Percentiles rank a stretch among this genome's conserved stretches.
Evolutionary conservation across 2,113 vertebrate genomes (phyloP).

Genomic region (Aviceda subcristata): DNA sequence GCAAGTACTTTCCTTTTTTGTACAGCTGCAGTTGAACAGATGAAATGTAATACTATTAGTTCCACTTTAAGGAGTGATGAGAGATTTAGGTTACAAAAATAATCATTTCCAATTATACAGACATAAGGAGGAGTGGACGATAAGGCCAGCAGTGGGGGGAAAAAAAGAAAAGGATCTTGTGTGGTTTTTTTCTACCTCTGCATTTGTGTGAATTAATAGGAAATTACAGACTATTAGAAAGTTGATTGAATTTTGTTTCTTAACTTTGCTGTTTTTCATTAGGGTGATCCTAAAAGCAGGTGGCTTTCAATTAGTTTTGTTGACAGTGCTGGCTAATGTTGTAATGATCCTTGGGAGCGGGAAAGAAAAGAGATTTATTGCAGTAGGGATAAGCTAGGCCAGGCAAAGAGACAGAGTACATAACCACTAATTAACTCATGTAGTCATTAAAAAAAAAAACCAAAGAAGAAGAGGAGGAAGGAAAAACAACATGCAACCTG

Average conservation of each 20-base stretch:
- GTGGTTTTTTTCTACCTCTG: neutral
- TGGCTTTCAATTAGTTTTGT: constrained; percentile 60
- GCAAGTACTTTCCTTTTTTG: neutral
- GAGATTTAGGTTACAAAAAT: constrained; percentile 3
- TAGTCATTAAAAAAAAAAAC: neutral
- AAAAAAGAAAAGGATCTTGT: neutral
- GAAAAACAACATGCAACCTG: constrained; percentile 42
- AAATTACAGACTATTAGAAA: constrained; percentile 47
- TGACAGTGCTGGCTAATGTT: constrained; percentile 51
- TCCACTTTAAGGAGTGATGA: neutral
- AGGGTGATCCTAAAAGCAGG: constrained; percentile 41
- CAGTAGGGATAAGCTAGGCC: constrained; percentile 17
- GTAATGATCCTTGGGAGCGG: constrained; percentile 49
- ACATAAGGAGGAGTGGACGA: neutral
- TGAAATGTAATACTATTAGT: neutral
- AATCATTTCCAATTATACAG: constrained; percentile 25
- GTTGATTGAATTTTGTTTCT: constrained; percentile 49
- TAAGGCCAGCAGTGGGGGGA: neutral
- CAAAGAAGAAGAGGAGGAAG: neutral
- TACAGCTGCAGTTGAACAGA: neutral
- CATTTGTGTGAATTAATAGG: constrained; percentile 32
- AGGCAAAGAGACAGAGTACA: constrained; percentile 55
- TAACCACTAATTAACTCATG: constrained; percentile 59
- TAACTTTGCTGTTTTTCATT: constrained; percentile 42
- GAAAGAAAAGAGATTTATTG: constrained; percentile 37